Evolutionary conservation across 2,113 vertebrate species (phyloP), one percentile per base, ranked within the genome.

Genomic region (Takifugu bimaculatus): DNA sequence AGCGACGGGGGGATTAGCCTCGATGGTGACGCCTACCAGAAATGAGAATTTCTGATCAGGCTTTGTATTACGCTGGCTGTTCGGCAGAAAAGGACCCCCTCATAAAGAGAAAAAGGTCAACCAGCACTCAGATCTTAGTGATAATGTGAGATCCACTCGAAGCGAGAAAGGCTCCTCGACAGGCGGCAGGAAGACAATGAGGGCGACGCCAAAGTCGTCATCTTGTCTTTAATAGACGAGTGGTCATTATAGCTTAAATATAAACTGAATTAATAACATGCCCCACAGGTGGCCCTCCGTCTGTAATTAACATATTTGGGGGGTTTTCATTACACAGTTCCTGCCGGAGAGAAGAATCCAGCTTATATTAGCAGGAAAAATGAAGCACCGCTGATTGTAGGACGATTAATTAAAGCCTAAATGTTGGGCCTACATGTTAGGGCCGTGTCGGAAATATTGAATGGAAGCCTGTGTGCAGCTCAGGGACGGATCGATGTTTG

Each of bases 21-120:
- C 9, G 32, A 35, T 7, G 32, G 32, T 35, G 32, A 6, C 6
- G 9, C 2, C 32, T 7, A 35, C 32, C 32, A 35, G 7, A 39
- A 10, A 10, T 39, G 35, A 2, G 35, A 39, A 10, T 6, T 10
- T 39, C 11, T 39, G 35, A 39, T 10, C 35, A 39, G 35, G 35
- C 7, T 39, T 35, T 9, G 35, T 39, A 10, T 66, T 70, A 60
- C 29, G 48, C 12, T 28, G 35, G 70, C 72, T 68, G 48, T 60
- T 53, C 47, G 27, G 42, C 0, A 35, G 4, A 54, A 20, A 68
- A 66, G 67, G 79, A 61, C 64, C 63, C 49, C 29, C 15, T 54
- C 6, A 7, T 49, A 76, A 47, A 58, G 29, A 35, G 26, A 45
- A 70, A 77, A 83, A 85, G 80, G 80, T 88, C 83, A 84, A 67